Base-by-base conservation (phyloP, 1,140 invertebrate genomes). In the Drosophila subobscura region DNA sequence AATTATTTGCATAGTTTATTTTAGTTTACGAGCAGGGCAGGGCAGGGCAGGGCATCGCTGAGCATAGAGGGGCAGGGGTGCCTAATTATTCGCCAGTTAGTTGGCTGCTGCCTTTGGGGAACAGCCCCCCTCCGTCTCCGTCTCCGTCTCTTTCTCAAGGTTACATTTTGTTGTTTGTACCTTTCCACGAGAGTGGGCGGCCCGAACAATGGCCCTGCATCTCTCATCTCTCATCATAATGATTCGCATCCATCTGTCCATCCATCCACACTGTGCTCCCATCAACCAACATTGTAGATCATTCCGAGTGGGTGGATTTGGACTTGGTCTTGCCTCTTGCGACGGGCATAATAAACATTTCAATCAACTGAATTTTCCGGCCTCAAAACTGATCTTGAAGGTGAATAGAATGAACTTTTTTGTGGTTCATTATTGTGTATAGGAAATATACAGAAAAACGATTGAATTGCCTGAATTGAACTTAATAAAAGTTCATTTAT, bases 1-100 rank as follows among this genome's bases (percentile, higher is more conserved):
- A 83, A 81, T 81, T 78, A 83, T 81, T 81, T 83, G 59, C 79
- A 61, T 65, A 78, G 74, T 67, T 83, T 84, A 66, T 74, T 83
- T 74, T 71, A 74, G 74, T 37, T 72, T 46, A n/a, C 40, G 5
- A 12, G 7, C 45, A n/a, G 16, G 16, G 33, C 25, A 27, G 25
- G 5, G 25, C 25, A 27, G 25, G 5, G 25, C 33, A 37, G 33
- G 33, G 10, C 33, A 37, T 10, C 2, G 33, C 25, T 6, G 25
- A 27, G 25, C 25, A 27, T 0, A 29, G 23, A 46, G 60, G 42
- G 42, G 29, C 49, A 42, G 45, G 51, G 46, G 14, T 52, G 63
- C 58, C 77, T 81, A 81, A 81, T 80, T 80, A 80, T 67, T 77
- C 72, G 66, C 63, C 57, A 68, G 64, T 76, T 77, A 64, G 45